Percentiles rank a stretch among this genome's conserved stretches.
Conservation (phyloP, 1,140 invertebrate genomes). For the Meloidogyne floridensis region DNA sequence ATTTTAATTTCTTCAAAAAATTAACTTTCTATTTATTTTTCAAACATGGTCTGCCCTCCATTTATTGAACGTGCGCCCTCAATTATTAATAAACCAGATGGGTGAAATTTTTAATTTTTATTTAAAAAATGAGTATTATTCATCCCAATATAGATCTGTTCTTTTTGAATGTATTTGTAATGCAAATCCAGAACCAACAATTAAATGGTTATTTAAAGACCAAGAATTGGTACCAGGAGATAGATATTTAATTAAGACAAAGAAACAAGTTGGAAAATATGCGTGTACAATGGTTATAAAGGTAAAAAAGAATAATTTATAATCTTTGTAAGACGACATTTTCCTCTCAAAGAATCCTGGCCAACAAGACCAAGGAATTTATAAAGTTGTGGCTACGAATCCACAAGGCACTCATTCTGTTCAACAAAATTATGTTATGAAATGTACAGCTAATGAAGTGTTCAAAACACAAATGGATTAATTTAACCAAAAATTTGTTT, state of each 20-base stretch:
- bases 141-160: slow-evolving; percentile 34
- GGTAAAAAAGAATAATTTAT: slow-evolving; percentile 20
- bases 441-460: slow-evolving; percentile 52
- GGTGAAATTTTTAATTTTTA: slow-evolving; percentile 13
- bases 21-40: neutral
- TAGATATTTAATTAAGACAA: slow-evolving; percentile 46
- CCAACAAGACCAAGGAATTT: slow-evolving; percentile 51
- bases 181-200: slow-evolving; percentile 51
- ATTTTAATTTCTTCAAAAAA: neutral
- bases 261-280: slow-evolving; percentile 55
- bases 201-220: slow-evolving; percentile 54
- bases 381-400: slow-evolving; percentile 53
- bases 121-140: slow-evolving; percentile 3
- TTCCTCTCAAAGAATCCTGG: slow-evolving; percentile 44
- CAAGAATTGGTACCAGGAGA: slow-evolving; percentile 48
- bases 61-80: slow-evolving; percentile 47
- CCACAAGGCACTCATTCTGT: slow-evolving; percentile 51
- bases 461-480: slow-evolving; percentile 48
- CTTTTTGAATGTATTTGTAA: slow-evolving; percentile 56
- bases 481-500: neutral
- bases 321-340: neutral
- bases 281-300: slow-evolving; percentile 49
- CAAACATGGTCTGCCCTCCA: slow-evolving; percentile 42
- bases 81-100: slow-evolving; percentile 50
- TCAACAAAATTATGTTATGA: slow-evolving; percentile 45